phyloP scores from a whole-genome alignment of 2,113 vertebrate genomes.

The Atractosteus spatula region DNA sequence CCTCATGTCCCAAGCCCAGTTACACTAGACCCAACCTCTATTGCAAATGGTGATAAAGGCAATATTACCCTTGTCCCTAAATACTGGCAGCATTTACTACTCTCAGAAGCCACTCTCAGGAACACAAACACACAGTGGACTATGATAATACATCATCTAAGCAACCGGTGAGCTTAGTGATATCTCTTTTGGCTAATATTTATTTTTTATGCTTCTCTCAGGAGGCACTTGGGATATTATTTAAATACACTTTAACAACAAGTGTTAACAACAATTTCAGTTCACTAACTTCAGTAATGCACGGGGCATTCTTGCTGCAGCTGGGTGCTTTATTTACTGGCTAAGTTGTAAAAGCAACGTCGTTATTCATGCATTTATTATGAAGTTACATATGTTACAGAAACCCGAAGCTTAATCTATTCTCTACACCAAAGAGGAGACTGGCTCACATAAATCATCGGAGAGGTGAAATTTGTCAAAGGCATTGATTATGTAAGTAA shows the following conservation, averaged over 20 bases:
- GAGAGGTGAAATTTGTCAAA: conserved; percentile 88
- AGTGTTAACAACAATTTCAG: neutral
- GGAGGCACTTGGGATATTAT: conserved; percentile 7
- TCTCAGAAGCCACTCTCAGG: conserved; percentile 15
- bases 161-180: conserved; percentile 14
- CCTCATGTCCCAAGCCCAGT: neutral
- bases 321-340: neutral
- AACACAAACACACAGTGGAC: conserved; percentile 15
- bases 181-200: conserved; percentile 11
- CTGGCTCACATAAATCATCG: conserved; percentile 82
- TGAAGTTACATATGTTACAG: conserved; percentile 26
- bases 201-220: conserved; percentile 16
- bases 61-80: conserved; percentile 24
- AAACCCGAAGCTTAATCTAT: conserved; percentile 55
- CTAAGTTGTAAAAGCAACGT: neutral
- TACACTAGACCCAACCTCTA: neutral
- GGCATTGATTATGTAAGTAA: conserved; percentile 90
- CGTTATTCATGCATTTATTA: conserved; percentile 19
- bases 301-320: no score
- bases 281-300: neutral
- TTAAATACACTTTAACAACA: conserved; percentile 12
- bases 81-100: conserved; percentile 18
- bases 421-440: conserved; percentile 56
- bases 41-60: conserved; percentile 19
- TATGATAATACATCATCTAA: conserved; percentile 20